These are phyloP conservation scores for Gorsachius goisagi DNA, from an alignment of 2,113 vertebrate species.

Conservation along the genomic window DNA sequence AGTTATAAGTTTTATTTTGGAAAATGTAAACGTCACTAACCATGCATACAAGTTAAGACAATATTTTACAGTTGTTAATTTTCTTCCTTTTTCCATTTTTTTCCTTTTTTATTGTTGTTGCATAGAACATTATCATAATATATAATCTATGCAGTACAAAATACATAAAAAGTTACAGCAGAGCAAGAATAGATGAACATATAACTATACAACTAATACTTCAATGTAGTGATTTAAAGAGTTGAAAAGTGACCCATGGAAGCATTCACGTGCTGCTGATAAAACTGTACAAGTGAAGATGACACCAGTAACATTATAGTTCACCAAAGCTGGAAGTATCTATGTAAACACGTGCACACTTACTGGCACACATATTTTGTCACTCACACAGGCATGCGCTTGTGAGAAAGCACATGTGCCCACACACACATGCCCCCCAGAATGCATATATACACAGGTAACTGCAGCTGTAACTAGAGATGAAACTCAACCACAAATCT, in stretches of 20 bases:
- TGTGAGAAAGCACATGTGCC: neutral
- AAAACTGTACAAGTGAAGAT: neutral
- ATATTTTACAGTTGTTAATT: slow-evolving; percentile 73
- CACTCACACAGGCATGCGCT: neutral
- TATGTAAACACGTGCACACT: neutral
- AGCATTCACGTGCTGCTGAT: slow-evolving; percentile 33
- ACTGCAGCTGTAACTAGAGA: neutral
- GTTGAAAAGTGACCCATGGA: slow-evolving; percentile 41
- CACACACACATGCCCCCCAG: neutral
- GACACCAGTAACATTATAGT: neutral
- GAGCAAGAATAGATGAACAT: slow-evolving; percentile 70
- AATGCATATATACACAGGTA: neutral
- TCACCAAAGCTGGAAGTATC: neutral
- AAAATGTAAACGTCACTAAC: slow-evolving; percentile 81
- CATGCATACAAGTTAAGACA: slow-evolving; percentile 81
- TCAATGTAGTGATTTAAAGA: slow-evolving; percentile 71
- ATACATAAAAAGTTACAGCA: slow-evolving; percentile 78
- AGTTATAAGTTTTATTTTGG: slow-evolving; percentile 75
- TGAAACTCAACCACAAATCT: neutral
- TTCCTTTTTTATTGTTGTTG: slow-evolving; percentile 56
- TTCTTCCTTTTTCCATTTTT: slow-evolving; percentile 46
- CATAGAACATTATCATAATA: slow-evolving; percentile 80
- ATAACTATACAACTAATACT: slow-evolving; percentile 74
- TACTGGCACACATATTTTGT: neutral
- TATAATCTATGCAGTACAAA: slow-evolving; percentile 82